phyloP scores from a whole-genome alignment of 1,140 invertebrate species.

The Ceratina calcarata region DNA sequence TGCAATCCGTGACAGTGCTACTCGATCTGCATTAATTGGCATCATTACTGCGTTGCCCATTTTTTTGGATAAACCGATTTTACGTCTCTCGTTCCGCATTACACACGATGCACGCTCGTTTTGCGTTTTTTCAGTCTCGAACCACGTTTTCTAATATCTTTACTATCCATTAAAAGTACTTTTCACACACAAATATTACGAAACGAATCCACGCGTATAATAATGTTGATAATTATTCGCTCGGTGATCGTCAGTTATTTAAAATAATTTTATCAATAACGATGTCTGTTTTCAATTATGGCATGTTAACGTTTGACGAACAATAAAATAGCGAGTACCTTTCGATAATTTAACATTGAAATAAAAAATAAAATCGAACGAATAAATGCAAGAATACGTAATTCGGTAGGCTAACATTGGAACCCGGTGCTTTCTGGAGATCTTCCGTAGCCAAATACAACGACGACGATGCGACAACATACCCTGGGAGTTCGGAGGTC shows the following conservation, averaged over 20 bases:
- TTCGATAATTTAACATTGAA: no score
- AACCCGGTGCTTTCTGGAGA: conserved; percentile 37
- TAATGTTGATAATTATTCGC: neutral
- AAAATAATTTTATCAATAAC: neutral
- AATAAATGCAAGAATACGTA: conserved; percentile 24
- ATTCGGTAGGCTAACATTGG: conserved; percentile 16
- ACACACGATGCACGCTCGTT: neutral
- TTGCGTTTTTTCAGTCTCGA: conserved; percentile 5
- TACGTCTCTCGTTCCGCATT: neutral
- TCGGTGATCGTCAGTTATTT: neutral
- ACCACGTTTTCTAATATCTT: neutral
- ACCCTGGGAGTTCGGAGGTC: conserved; percentile 56
- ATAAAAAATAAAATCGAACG: neutral
- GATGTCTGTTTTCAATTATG: no score
- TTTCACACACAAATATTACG: neutral
- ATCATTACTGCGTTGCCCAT: conserved; percentile 35
- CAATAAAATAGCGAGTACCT: neutral
- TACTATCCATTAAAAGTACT: conserved; percentile 1
- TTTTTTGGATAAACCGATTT: conserved; percentile 33
- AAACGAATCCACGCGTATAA: neutral
- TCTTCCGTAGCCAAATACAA: conserved; percentile 55
- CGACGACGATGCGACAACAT: conserved; percentile 48
- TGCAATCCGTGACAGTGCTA: conserved; percentile 11
- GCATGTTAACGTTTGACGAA: neutral
- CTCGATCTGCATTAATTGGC: conserved; percentile 45